Evolutionary conservation across 2,888 invertebrate genomes (phyloP).

Genomic region (Tigriopus californicus): DNA sequence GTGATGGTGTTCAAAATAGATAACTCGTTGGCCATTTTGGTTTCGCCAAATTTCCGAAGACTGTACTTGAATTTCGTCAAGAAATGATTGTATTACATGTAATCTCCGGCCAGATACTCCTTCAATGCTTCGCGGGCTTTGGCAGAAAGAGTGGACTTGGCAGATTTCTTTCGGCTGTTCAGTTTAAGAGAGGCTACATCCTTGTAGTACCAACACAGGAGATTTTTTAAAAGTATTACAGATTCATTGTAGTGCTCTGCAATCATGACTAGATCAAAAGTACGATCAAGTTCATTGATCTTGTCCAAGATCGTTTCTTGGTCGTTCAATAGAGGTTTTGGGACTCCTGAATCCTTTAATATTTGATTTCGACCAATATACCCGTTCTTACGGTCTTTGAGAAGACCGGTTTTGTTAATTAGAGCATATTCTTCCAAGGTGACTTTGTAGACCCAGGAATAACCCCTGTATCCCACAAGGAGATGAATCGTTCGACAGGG

Average conservation of each 20-base stretch:
- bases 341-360: constrained; percentile 24
- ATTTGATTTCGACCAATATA: constrained; percentile 24
- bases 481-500: constrained; percentile 23
- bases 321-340: constrained; percentile 20
- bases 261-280: constrained; percentile 25
- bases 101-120: constrained; percentile 19
- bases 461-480: constrained; percentile 22
- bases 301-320: constrained; percentile 19
- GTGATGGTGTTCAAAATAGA: no score
- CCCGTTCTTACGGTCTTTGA: constrained; percentile 6
- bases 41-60: not conserved
- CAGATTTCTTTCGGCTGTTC: constrained; percentile 21
- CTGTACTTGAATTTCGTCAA: constrained; percentile 6
- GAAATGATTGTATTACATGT: constrained; percentile 17
- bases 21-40: no score
- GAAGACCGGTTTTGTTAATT: not conserved
- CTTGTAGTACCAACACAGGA: constrained; percentile 23
- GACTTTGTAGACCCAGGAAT: constrained; percentile 21
- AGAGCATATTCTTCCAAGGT: constrained; percentile 18
- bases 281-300: constrained; percentile 21
- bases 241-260: constrained; percentile 25
- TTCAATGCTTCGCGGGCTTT: constrained; percentile 18
- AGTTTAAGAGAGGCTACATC: constrained; percentile 23
- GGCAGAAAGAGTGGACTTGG: constrained; percentile 18
- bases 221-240: constrained; percentile 23